Percentiles rank a stretch among this genome's conserved stretches.
These are phyloP conservation scores for Lophotis ruficrista DNA, from an alignment of 2,113 vertebrate species.

Conservation along the genomic window DNA sequence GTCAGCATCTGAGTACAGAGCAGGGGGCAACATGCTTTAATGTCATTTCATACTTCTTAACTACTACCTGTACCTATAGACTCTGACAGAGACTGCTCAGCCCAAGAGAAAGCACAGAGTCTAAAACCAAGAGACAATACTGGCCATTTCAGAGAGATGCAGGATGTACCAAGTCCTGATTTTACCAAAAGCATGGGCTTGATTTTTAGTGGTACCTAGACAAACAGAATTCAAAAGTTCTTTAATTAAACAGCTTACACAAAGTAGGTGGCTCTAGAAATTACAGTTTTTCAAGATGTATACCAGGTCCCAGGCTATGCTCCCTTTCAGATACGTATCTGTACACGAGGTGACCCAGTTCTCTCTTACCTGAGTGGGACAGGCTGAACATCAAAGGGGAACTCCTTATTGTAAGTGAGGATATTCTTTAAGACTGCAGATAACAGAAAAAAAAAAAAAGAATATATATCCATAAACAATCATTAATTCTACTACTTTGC, in stretches of 20 bases:
- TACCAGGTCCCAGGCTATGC: background rate
- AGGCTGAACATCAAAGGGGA: constrained; percentile 97
- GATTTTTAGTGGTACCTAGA: background rate
- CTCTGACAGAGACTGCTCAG: background rate
- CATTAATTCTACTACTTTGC: background rate
- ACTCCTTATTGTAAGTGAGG: constrained; percentile 95
- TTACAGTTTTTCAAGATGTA: background rate
- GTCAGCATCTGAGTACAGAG: background rate
- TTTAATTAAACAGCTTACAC: background rate
- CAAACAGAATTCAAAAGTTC: background rate
- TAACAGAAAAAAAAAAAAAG: background rate
- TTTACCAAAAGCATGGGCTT: background rate
- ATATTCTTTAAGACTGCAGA: constrained; percentile 92
- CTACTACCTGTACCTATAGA: background rate
- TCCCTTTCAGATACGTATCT: background rate
- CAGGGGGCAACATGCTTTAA: background rate
- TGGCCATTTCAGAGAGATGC: background rate
- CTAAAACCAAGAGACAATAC: background rate
- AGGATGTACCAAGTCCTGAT: background rate
- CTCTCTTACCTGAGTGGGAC: constrained; percentile 91
- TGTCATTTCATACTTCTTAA: background rate
- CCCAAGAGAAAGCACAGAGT: background rate
- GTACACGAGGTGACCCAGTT: background rate
- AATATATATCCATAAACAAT: background rate
- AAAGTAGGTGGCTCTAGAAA: background rate